phyloP scores from a whole-genome alignment of 30 jellyfish, hydroid and myxozoan genomes.

The Turritopsis dohrnii region DNA sequence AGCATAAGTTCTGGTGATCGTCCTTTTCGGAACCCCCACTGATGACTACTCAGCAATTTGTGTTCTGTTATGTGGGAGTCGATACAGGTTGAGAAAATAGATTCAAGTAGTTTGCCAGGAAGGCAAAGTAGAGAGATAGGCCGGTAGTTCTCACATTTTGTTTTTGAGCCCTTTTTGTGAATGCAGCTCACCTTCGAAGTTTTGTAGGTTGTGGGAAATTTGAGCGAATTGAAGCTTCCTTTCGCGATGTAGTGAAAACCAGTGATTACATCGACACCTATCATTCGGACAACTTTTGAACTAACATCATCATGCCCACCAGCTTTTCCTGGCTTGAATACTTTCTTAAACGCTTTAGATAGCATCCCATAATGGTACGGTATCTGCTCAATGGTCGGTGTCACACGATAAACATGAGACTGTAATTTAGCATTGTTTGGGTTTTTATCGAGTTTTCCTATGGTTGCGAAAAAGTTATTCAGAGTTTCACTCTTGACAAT shows the following conservation, averaged over 20 bases:
- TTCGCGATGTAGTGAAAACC: not conserved
- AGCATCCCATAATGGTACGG: not conserved
- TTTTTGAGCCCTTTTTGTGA: not conserved
- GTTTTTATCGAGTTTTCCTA: not conserved
- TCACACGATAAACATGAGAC: not conserved
- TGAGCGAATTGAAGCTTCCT: not conserved
- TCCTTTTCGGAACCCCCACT: conserved; percentile 14
- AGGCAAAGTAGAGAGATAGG: not conserved
- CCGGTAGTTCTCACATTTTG: not conserved
- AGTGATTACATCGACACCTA: not conserved
- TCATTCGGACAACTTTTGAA: not conserved
- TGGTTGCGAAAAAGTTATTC: not conserved
- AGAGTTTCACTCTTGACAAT: too few species aligned
- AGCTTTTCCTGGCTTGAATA: not conserved
- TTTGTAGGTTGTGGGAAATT: not conserved
- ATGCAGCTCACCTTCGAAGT: not conserved
- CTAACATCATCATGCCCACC: not conserved
- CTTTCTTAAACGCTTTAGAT: not conserved
- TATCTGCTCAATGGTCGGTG: not conserved
- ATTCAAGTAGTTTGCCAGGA: not conserved
- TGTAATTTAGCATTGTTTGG: not conserved
- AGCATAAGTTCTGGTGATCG: not conserved
- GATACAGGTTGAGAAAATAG: not conserved
- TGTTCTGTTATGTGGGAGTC: not conserved
- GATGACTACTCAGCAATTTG: not conserved